Evolutionary conservation across 2,113 vertebrate species (phyloP).

Genomic region (Zeus faber): DNA sequence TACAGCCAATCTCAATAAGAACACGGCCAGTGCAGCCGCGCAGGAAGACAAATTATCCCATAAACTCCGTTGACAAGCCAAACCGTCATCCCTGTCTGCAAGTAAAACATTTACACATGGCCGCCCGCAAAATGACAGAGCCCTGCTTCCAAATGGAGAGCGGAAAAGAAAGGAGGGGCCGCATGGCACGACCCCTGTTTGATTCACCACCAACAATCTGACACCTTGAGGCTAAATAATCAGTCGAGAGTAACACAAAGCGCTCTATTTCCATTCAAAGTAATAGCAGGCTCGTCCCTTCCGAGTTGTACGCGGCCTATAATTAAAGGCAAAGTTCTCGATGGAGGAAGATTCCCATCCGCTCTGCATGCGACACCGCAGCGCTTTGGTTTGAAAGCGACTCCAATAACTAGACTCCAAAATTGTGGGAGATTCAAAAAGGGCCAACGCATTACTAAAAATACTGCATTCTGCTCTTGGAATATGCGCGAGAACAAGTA

Average conservation of each 20-base stretch:
- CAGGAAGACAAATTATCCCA: background rate
- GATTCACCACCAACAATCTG: constrained; percentile 25
- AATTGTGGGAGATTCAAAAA: constrained; percentile 25
- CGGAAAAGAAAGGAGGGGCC: background rate
- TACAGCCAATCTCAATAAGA: background rate
- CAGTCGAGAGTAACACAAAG: constrained; percentile 39
- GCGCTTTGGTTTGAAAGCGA: no score
- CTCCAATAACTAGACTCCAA: constrained; percentile 34
- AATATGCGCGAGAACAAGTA: background rate
- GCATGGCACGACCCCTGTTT: background rate
- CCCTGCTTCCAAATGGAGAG: constrained; percentile 42
- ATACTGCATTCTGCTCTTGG: no score
- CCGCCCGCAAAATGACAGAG: constrained; percentile 45
- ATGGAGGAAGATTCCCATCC: constrained; percentile 53
- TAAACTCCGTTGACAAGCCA: constrained; percentile 8
- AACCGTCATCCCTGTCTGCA: constrained; percentile 6
- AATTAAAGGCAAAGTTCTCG: constrained; percentile 51
- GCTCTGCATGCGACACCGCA: constrained; percentile 15
- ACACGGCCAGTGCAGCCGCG: background rate
- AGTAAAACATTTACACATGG: constrained; percentile 24
- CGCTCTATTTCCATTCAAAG: constrained; percentile 35
- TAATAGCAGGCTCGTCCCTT: constrained; percentile 49
- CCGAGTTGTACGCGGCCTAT: constrained; percentile 30
- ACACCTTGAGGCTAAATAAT: constrained; percentile 49
- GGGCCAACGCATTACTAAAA: constrained; percentile 14